Conservation (phyloP, 1,140 invertebrate species). For the Alviniconcha marisindica region DNA sequence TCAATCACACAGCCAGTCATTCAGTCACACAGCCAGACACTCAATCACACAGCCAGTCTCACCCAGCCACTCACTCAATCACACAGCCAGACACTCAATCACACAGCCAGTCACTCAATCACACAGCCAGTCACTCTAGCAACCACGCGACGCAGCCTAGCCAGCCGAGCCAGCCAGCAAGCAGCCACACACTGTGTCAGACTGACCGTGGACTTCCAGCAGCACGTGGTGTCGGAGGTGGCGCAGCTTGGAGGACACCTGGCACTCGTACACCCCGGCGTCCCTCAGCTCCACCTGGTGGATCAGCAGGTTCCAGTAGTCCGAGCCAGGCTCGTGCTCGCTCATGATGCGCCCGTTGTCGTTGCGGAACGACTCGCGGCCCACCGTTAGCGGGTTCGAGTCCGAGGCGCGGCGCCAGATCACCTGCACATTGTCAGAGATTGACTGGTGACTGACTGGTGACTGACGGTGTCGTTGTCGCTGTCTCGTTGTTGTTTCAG, state of each 20-base stretch:
- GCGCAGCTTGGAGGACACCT: conserved; percentile 59
- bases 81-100: neutral
- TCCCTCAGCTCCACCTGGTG: conserved; percentile 53
- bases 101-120: too few relatives aligned
- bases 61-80: neutral
- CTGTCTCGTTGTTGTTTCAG: neutral
- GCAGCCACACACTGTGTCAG: neutral
- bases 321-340: conserved; percentile 42
- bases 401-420: conserved; percentile 57
- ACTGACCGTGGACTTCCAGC: conserved; percentile 53
- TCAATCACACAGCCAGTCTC: neutral
- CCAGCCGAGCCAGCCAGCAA: too few relatives aligned
- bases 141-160: too few relatives aligned
- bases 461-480: neutral
- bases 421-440: conserved; percentile 46
- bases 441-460: neutral
- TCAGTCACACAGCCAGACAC: too few relatives aligned
- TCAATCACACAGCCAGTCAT: too few relatives aligned
- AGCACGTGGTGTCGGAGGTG: conserved; percentile 49
- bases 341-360: conserved; percentile 49
- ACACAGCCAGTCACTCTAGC: too few relatives aligned
- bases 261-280: conserved; percentile 64
- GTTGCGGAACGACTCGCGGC: conserved; percentile 49
- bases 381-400: conserved; percentile 57
- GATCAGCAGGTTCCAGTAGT: conserved; percentile 62